A percentile compares a stretch with the other conserved stretches of the same genome.
phyloP scores from a whole-genome alignment of 2,888 invertebrate genomes.

The Clitarchus hookeri region DNA sequence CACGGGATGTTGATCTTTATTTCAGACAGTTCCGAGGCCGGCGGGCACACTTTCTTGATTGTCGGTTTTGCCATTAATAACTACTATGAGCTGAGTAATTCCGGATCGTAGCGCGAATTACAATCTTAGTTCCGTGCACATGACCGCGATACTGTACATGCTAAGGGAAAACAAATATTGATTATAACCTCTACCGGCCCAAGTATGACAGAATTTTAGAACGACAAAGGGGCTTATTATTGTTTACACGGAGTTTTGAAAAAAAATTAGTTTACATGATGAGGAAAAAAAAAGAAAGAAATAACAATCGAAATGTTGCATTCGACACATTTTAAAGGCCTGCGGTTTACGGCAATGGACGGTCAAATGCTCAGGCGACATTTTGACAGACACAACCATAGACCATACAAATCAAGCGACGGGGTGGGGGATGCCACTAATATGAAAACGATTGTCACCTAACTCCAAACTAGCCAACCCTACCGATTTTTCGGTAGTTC shows the following conservation, averaged over 20 bases:
- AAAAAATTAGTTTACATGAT: background rate
- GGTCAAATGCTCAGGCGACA: background rate
- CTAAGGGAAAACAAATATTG: background rate
- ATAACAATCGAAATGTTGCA: background rate
- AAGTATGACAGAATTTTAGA: background rate
- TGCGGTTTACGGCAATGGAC: background rate
- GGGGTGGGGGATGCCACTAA: too few species aligned
- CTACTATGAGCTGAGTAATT: background rate
- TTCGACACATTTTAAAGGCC: background rate
- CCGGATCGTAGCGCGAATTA: background rate
- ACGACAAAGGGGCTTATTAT: background rate
- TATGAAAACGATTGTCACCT: too few species aligned
- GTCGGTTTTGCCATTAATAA: conserved; percentile 20
- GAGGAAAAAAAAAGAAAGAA: background rate
- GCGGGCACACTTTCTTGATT: conserved; percentile 37
- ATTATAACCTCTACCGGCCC: background rate
- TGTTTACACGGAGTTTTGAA: background rate
- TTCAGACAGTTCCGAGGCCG: conserved; percentile 35
- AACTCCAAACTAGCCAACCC: too few species aligned
- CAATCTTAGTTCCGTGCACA: background rate
- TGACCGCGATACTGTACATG: too few species aligned
- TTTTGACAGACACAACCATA: background rate
- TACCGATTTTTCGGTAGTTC: too few species aligned
- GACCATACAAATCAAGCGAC: background rate
- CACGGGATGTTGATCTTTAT: conserved; percentile 47